Evolutionary conservation across 2,888 invertebrate species (phyloP), one percentile per base, ranked within the genome.

Genomic region (Philereme transversata): DNA sequence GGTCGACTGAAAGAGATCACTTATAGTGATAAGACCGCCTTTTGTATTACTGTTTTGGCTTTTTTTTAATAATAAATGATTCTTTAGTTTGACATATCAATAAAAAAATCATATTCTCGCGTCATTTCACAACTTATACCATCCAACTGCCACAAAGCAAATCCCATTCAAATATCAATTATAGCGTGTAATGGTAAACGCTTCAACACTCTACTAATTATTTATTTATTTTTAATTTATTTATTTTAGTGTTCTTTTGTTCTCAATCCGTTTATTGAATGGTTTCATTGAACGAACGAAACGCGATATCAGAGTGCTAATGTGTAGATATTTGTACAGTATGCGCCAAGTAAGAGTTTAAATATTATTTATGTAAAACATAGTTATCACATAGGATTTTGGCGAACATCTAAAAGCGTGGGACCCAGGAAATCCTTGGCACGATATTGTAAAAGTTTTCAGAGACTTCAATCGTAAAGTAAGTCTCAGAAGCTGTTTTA

Each of bases 141-240:
- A 63, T 55, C 57, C 6, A 10, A 36, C 62, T 34, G 56, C 46
- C 33, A 36, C 47, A 58, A 47, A 69, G 72, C 68, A 65, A 73
- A 72, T 70, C 69, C 75, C 69, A 80, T 83, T 84, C 78, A 81
- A 80, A 81, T 76, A 79, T 78, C 75, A 82, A 79, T 83, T 75
- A 83, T 77, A 73, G 74, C 76, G 73, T 54, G 82, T 83, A 81
- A 83, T 75, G 71, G 68, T 84, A 83, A 84, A 81, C 82, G 82
- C 77, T 72, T 82, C 84, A 86, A 87, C 89, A 87, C 88, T 82
- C 83, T 78, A 88, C 88, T 88, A 90, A 90, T 89, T 89, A 88
- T 88, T 86, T 62, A 58, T 62, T 82, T 84, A 83, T 87, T 84
- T 84, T 57, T 52, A 44, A 47, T 86, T 81, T 83, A 83, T 86